Percentiles rank a stretch among this genome's conserved stretches.
Evolutionary conservation across 2,113 vertebrate species (phyloP).

Genomic region (Isichthys henryi): DNA sequence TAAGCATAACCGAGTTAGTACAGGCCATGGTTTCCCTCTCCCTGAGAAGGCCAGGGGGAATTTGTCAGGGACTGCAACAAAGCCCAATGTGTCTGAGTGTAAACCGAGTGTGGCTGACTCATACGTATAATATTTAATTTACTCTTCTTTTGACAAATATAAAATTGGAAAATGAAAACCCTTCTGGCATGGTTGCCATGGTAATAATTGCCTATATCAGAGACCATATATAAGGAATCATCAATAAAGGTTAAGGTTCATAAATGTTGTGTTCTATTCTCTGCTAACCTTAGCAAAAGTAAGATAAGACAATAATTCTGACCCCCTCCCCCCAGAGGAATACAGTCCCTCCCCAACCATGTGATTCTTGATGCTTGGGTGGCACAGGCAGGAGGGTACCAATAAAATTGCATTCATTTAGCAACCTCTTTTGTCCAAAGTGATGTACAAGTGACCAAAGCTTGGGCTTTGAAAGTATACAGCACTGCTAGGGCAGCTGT

Average conservation of each 20-base stretch:
- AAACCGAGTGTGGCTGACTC: neutral
- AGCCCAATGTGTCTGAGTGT: neutral
- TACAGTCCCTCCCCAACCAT: neutral
- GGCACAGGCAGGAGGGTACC: neutral
- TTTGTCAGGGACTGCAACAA: neutral
- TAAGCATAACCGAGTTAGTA: neutral
- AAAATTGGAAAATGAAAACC: neutral
- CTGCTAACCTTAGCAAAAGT: neutral
- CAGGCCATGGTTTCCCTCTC: neutral
- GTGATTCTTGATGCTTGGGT: neutral
- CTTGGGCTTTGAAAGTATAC: neutral
- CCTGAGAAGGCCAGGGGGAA: neutral
- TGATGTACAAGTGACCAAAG: neutral
- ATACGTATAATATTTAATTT: neutral
- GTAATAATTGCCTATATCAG: neutral
- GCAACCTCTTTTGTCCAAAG: neutral
- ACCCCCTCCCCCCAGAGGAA: neutral
- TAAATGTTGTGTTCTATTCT: neutral
- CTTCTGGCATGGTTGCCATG: neutral
- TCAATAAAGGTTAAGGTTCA: neutral
- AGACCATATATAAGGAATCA: neutral
- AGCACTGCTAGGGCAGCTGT: neutral
- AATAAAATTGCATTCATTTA: neutral
- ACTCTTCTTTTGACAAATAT: neutral
- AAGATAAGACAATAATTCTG: neutral